Base-by-base conservation (phyloP, 1,140 invertebrate species). In the Caenorhabditis remanei region DNA sequence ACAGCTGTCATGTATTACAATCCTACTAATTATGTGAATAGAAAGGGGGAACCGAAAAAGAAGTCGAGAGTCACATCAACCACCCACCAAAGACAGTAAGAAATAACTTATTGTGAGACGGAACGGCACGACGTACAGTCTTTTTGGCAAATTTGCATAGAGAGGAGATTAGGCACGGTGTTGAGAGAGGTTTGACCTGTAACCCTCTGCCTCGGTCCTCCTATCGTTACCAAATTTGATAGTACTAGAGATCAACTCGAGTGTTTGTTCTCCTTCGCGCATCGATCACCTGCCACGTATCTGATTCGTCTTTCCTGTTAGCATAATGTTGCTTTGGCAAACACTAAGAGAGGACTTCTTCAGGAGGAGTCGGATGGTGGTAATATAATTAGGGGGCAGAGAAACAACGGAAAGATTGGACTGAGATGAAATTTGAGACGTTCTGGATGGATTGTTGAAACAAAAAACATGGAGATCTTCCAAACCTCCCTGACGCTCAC, bases 101-200 rank as follows among this genome's bases (percentile, higher is more conserved):
- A 11, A 79, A 50, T 40, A 50, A 79, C n/a, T 21, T 40, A 71
- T 6, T 46, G 11, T 11, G n/a, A 79, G 6, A 13, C 19, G 43
- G 46, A 14, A 79, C 19, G 46, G 46, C 46, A 50, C 7, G 71
- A 43, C 46, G 65, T 19, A 71, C 71, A 79, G 71, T 79, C 71
- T 50, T 79, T 79, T 79, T 79, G 71, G 71, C 71, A 79, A 79
- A 79, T 79, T 79, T 79, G 71, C 71, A 79, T 79, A 79, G 71
- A 79, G 65, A 48, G 71, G 46, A 79, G 71, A 79, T 79, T 79
- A 79, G 71, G 46, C 65, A 71, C 65, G 65, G 55, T 58, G 6
- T 16, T 58, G 55, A 58, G 65, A 32, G 71, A 79, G 40, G 46
- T 46, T 79, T 79, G 71, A 79, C 71, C 71, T 79, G 46, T 79